Evolutionary conservation across 2,113 vertebrate species (phyloP), one percentile per base, ranked within the genome.

Genomic region (Alectura lathami): DNA sequence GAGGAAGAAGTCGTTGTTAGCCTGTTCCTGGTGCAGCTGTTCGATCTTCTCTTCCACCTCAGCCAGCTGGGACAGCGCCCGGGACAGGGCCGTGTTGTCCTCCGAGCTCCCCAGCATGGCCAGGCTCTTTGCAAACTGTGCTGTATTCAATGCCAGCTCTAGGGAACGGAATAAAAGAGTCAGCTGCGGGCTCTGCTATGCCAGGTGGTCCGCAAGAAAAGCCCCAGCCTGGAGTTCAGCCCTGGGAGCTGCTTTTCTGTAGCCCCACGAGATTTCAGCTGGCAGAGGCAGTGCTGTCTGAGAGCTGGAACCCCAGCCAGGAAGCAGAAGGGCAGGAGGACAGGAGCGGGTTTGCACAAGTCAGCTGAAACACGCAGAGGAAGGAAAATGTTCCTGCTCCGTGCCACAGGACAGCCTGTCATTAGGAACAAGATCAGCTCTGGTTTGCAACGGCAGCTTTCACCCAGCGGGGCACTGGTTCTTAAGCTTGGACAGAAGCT

Each of bases 41-140:
- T 99, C 99, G 11, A 99, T 99, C 97, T 99, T 99, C 94, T 99
- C 99, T 94, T 99, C 99, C 94, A 99, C 99, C 97, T 99, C 99
- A 1, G 99, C 99, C 96, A 99, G 98, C 95, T 99, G 99, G 69
- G 99, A 99, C 38, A 99, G 98, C 0, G 99, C 99, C 10, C 99
- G 97, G 21, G 99, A 99, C 51, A 99, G 97, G 10, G 99, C 99
- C 0, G 99, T 99, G 98, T 99, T 99, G 98, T 99, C 99, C 97
- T 99, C 99, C 0, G 99, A 99, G 93, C 99, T 99, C 57, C 99
- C 99, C 88, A 99, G 97, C 99, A 99, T 99, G 86, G 99, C 99
- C 24, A 99, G 91, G 23, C 99, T 99, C 98, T 99, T 99, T 27
- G 99, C 99, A 89, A 99, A 99, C 95, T 98, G 98, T 7, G 98